Evolutionary conservation across 1,140 invertebrate genomes (phyloP), one percentile per base, ranked within the genome.

Genomic region (Zaprionus capensis): DNA sequence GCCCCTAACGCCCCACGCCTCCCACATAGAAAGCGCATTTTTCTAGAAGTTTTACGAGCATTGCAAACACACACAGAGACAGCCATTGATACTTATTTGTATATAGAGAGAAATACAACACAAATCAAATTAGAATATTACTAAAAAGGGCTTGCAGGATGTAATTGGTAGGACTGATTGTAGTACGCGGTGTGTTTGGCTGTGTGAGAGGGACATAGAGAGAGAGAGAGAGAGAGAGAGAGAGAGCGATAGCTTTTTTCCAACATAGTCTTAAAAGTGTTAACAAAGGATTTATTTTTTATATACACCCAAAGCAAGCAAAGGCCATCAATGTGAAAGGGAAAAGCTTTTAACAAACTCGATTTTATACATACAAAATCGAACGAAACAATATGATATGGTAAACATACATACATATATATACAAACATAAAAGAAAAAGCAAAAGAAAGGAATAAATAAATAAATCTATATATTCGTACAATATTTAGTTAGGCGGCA

Each of bases 21-120:
- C 24, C 49, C n/a, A 53, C 59, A 82, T 59, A 69, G 26, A 69
- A 68, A 58, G 56, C 56, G 75, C 28, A 73, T 86, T 86, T 86
- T 86, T 86, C 82, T 86, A 86, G 79, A 87, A 87, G 58, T 87
- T 87, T 86, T 86, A 76, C 68, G 61, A 76, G 31, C 59, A 66
- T 22, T 14, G 12, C n/a, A 55, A n/a, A 46, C 44, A 59, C 34
- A 70, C 66, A 57, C 36, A 56, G n/a, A 67, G 38, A 65, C 36
- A 49, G 20, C 24, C 49, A 55, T 58, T 49, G 5, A 72, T 38
- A 38, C 46, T 51, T 51, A 17, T 51, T 11, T 76, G 58, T 71
- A 75, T 51, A 75, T 63, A 75, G 59, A 28, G 20, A 31, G 15
- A 59, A 57, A 17, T 24, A 20, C 9, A 34, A 64, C 71, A 76